These are phyloP conservation scores for Agapornis roseicollis DNA, from an alignment of 2,113 vertebrate species.

Conservation along the genomic window DNA sequence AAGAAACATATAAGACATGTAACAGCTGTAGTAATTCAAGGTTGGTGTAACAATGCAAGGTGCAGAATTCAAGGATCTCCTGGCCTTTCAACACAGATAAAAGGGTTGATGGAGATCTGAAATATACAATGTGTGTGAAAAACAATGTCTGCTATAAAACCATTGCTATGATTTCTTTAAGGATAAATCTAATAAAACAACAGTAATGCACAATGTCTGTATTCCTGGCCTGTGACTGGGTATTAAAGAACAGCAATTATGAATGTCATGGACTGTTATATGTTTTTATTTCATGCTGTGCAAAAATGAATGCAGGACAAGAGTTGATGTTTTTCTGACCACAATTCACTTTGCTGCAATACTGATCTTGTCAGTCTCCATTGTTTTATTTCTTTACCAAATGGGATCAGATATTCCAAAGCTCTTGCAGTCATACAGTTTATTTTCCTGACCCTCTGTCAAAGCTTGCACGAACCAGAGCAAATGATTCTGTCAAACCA, in stretches of 20 bases:
- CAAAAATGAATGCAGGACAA: background rate
- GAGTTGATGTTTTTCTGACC: background rate
- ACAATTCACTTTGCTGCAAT: background rate
- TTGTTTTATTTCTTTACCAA: constrained; percentile 37
- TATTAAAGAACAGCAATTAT: background rate
- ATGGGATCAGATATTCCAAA: constrained; percentile 6
- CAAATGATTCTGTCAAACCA: background rate
- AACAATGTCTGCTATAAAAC: background rate
- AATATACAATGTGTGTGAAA: background rate
- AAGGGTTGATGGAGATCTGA: background rate
- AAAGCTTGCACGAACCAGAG: background rate
- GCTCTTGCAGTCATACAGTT: background rate
- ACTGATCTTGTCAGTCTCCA: background rate
- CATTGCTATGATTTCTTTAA: background rate
- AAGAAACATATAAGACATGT: background rate
- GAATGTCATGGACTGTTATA: background rate
- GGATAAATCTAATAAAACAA: background rate
- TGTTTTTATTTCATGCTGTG: background rate
- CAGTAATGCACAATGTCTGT: background rate
- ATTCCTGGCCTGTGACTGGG: background rate
- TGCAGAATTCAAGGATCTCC: background rate
- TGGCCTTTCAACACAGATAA: background rate
- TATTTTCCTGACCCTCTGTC: constrained; percentile 28
- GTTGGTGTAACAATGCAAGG: background rate
- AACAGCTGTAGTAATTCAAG: background rate